Evolutionary conservation across 2,888 invertebrate species (phyloP).

Genomic region (Limnephilus marmoratus): DNA sequence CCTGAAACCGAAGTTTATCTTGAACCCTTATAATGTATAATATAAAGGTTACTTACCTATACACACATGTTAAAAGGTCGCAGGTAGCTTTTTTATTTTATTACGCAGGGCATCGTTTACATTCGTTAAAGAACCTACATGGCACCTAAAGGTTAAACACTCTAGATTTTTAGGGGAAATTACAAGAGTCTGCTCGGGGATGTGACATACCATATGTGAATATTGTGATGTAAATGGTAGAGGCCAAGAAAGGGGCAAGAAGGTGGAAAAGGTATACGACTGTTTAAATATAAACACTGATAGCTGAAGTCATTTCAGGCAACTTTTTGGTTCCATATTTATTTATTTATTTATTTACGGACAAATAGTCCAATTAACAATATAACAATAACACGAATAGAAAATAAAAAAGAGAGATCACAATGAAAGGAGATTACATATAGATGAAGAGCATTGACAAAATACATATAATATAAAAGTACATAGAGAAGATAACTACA

Average conservation of each 20-base stretch:
- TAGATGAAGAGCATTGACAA: no score
- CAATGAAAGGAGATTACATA: no score
- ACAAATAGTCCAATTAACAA: no score
- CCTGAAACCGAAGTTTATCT: conserved; percentile 2
- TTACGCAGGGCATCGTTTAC: not conserved
- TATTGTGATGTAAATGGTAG: no score
- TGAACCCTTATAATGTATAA: conserved; percentile 2
- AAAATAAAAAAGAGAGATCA: no score
- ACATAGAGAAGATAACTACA: no score
- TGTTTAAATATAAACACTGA: not conserved
- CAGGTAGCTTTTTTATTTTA: not conserved
- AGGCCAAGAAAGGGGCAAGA: not conserved
- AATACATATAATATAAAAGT: no score
- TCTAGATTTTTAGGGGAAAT: not conserved
- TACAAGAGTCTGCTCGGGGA: not conserved
- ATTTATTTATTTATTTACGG: no score
- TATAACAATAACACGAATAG: no score
- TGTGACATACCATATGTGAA: not conserved
- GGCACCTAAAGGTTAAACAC: not conserved
- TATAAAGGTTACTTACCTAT: not conserved
- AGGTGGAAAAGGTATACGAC: not conserved
- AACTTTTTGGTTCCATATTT: not conserved
- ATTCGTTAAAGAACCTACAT: not conserved
- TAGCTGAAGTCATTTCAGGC: not conserved
- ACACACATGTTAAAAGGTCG: not conserved